Conservation (phyloP, 2,888 invertebrate species). For the Crepidodera aurea region DNA sequence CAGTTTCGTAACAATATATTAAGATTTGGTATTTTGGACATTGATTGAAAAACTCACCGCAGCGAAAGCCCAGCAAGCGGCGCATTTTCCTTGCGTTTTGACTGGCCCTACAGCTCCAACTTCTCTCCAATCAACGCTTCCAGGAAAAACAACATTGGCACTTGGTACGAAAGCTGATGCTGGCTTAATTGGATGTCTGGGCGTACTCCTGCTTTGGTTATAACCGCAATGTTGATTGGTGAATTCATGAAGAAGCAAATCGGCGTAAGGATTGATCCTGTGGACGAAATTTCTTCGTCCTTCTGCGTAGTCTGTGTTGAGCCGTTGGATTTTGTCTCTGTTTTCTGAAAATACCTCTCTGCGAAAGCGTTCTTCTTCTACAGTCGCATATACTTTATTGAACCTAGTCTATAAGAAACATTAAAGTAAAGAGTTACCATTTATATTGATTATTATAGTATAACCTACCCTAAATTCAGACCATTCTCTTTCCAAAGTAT, state of each 20-base stretch:
- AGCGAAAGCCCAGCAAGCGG: slow-evolving; percentile 59
- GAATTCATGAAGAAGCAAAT: slow-evolving; percentile 58
- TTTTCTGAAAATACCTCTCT: slow-evolving; percentile 59
- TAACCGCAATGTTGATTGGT: slow-evolving; percentile 56
- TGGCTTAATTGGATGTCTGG: slow-evolving; percentile 31
- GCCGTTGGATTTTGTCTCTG: slow-evolving; percentile 53
- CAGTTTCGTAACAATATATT: too few species aligned
- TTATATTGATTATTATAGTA: background rate
- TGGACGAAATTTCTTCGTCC: slow-evolving; percentile 53
- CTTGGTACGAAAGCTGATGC: slow-evolving; percentile 54
- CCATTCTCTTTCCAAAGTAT: slow-evolving; percentile 79
- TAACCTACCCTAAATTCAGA: slow-evolving; percentile 74
- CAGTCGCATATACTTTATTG: slow-evolving; percentile 54
- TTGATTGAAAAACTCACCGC: slow-evolving; percentile 54
- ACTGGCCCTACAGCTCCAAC: slow-evolving; percentile 57
- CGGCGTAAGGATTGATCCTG: slow-evolving; percentile 56
- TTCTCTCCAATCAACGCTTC: slow-evolving; percentile 57
- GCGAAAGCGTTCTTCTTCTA: slow-evolving; percentile 53
- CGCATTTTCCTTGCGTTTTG: slow-evolving; percentile 56
- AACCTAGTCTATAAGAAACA: slow-evolving; percentile 38
- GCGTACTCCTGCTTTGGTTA: slow-evolving; percentile 53
- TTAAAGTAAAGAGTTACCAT: background rate
- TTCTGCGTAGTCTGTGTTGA: slow-evolving; percentile 55
- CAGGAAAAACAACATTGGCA: slow-evolving; percentile 55
- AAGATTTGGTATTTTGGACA: too few species aligned